phyloP scores from a whole-genome alignment of 2,888 invertebrate genomes.

The Meteorus cinctellus region DNA sequence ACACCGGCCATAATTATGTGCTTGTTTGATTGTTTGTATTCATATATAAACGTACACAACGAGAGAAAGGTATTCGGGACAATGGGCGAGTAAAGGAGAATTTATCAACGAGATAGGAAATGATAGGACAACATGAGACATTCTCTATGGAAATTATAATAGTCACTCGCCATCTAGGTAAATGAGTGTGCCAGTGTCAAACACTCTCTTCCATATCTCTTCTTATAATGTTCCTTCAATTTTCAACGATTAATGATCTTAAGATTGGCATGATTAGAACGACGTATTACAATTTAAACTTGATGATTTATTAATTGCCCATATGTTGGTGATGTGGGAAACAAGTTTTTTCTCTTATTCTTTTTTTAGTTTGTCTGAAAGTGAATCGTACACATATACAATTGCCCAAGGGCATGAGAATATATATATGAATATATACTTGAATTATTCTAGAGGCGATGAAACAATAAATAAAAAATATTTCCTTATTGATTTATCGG shows the following conservation, averaged over 20 bases:
- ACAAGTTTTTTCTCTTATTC: slow-evolving; percentile 12
- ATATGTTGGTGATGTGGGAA: slow-evolving; percentile 7
- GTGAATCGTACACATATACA: neutral
- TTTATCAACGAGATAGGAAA: slow-evolving; percentile 48
- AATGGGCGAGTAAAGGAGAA: slow-evolving; percentile 44
- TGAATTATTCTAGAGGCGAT: slow-evolving; percentile 1
- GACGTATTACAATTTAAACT: slow-evolving; percentile 23
- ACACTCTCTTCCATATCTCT: slow-evolving; percentile 12
- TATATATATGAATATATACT: neutral
- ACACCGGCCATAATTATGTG: neutral
- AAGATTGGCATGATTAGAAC: slow-evolving; percentile 26
- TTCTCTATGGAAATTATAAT: slow-evolving; percentile 20
- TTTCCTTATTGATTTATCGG: slow-evolving; percentile 53
- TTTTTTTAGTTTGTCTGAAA: neutral
- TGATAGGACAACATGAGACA: slow-evolving; percentile 38
- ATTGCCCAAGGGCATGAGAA: slow-evolving; percentile 20
- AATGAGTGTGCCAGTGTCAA: slow-evolving; percentile 4
- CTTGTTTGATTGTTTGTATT: neutral
- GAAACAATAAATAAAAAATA: slow-evolving; percentile 31
- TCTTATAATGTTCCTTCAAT: slow-evolving; percentile 18
- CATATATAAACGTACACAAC: neutral
- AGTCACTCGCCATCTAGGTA: neutral
- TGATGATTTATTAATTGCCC: slow-evolving; percentile 26
- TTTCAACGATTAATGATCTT: slow-evolving; percentile 38
- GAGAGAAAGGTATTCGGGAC: slow-evolving; percentile 38